Conservation (phyloP, 1,140 invertebrate genomes). For the Chrysopa pallens region DNA sequence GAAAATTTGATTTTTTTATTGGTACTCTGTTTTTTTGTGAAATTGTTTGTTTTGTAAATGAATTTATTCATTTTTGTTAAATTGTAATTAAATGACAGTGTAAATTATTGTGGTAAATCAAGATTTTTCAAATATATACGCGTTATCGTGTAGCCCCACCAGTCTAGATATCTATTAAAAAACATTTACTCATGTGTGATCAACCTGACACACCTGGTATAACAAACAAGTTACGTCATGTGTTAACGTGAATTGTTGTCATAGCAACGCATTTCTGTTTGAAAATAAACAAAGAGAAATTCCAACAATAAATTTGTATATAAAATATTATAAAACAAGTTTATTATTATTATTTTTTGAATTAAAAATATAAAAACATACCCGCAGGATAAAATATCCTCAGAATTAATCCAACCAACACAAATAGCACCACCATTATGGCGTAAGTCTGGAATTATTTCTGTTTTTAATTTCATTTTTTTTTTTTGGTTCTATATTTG, state of each 20-base stretch:
- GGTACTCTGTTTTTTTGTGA: too few species aligned
- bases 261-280: constrained; percentile 1
- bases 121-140: too few species aligned
- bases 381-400: constrained; percentile 84
- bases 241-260: not conserved
- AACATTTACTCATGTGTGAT: not conserved
- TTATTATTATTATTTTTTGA: not conserved
- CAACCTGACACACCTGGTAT: not conserved
- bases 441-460: constrained; percentile 44
- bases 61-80: too few species aligned
- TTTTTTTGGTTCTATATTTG: not conserved
- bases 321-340: constrained; percentile 3
- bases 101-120: too few species aligned
- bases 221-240: not conserved
- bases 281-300: constrained; percentile 1
- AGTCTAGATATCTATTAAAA: too few species aligned
- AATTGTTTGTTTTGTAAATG: too few species aligned
- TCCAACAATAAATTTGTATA: not conserved
- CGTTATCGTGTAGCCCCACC: too few species aligned
- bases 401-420: constrained; percentile 78
- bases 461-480: constrained; percentile 68
- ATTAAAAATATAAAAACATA: constrained; percentile 20
- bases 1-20: too few species aligned
- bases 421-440: constrained; percentile 65
- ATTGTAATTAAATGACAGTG: too few species aligned